Evolutionary conservation across 2,888 invertebrate species (phyloP).

Genomic region (Notodonta ziczac): DNA sequence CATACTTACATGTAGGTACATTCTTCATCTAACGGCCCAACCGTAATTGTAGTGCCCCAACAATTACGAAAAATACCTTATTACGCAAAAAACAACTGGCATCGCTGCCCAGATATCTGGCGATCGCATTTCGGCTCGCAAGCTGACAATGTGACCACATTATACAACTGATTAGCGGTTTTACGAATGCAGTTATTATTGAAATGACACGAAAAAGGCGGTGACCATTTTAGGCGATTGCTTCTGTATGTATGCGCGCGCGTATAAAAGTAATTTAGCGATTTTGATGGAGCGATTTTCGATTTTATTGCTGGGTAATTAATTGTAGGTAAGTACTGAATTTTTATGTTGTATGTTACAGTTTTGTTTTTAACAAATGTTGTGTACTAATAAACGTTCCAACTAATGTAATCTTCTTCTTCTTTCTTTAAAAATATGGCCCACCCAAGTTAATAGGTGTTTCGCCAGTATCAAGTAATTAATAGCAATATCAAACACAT

Average conservation of each 20-base stretch:
- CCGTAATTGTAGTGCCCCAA: constrained; percentile 1
- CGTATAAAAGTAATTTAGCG: constrained; percentile 16
- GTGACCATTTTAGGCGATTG: constrained; percentile 27
- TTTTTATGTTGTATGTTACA: no score
- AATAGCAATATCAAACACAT: no score
- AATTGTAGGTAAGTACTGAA: no score
- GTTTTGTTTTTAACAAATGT: no score
- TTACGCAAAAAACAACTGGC: constrained; percentile 5
- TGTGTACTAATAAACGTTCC: no score
- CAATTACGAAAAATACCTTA: constrained; percentile 3
- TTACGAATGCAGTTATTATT: constrained; percentile 42
- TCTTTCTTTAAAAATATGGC: no score
- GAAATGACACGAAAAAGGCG: constrained; percentile 51
- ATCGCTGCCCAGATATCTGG: not conserved
- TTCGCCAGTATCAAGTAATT: no score
- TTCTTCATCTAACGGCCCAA: constrained; percentile 4
- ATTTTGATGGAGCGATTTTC: constrained; percentile 11
- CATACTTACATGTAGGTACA: no score
- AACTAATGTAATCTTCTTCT: no score
- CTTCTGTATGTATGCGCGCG: constrained; percentile 5
- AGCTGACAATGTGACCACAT: constrained; percentile 64
- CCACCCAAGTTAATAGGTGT: no score
- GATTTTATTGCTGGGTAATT: constrained; percentile 16
- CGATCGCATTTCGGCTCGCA: constrained; percentile 34
- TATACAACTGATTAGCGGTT: constrained; percentile 41